These are phyloP conservation scores for Caenorhabditis doughertyi DNA, from an alignment of 2,888 invertebrate genomes.

Conservation along the genomic window DNA sequence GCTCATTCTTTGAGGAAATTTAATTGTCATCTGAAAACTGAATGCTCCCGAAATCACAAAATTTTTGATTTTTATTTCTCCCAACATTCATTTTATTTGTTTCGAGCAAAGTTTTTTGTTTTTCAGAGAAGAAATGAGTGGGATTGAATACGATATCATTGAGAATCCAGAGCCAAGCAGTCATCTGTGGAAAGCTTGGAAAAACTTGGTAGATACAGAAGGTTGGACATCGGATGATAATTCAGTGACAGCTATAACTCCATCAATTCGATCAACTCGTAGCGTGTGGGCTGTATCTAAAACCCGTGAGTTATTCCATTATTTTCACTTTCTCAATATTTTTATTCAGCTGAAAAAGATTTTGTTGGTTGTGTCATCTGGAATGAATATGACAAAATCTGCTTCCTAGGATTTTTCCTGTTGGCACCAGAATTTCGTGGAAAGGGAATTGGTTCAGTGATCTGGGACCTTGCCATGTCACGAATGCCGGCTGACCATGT, in stretches of 20 bases:
- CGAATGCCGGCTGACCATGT: slow-evolving; percentile 60
- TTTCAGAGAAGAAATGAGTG: slow-evolving; percentile 8
- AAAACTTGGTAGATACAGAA: slow-evolving; percentile 62
- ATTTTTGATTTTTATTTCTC: too few species aligned
- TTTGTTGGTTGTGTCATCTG: slow-evolving; percentile 67
- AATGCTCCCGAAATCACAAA: too few species aligned
- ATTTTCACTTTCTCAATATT: not conserved
- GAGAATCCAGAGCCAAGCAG: slow-evolving; percentile 51
- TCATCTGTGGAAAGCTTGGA: slow-evolving; percentile 66
- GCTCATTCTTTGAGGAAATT: too few species aligned
- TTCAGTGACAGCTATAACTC: slow-evolving; percentile 68
- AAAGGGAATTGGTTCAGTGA: slow-evolving; percentile 67
- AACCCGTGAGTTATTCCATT: slow-evolving; percentile 41
- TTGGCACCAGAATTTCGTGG: slow-evolving; percentile 61
- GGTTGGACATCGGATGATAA: slow-evolving; percentile 70
- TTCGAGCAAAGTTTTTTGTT: too few species aligned
- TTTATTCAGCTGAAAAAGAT: slow-evolving; percentile 34
- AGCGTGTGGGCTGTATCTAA: slow-evolving; percentile 65
- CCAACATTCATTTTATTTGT: too few species aligned
- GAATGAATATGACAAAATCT: slow-evolving; percentile 69
- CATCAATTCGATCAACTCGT: slow-evolving; percentile 52
- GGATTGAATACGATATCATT: slow-evolving; percentile 36
- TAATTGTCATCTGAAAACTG: not conserved
- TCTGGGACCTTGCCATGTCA: slow-evolving; percentile 65
- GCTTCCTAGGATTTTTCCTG: slow-evolving; percentile 69